Evolutionary conservation across 2,888 invertebrate genomes (phyloP).

Genomic region (Eristalis intricaria): DNA sequence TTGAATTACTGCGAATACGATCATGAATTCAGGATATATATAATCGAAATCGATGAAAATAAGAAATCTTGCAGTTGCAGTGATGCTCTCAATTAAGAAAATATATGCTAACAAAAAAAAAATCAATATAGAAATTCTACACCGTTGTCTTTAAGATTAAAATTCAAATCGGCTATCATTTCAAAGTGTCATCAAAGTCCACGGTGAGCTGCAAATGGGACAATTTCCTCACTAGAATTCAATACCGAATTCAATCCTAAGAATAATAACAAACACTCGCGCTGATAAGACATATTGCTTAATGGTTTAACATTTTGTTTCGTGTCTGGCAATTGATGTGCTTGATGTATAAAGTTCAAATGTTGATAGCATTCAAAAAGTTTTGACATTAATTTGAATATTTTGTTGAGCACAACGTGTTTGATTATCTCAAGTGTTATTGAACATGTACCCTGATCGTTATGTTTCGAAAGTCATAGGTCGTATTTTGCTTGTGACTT

Average conservation of each 20-base stretch:
- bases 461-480: not conserved
- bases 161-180: not conserved
- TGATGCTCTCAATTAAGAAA: too few relatives aligned
- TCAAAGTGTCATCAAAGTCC: not conserved
- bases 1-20: too few relatives aligned
- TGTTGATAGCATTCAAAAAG: not conserved
- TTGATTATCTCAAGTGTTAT: not conserved
- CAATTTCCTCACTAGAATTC: not conserved
- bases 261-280: not conserved
- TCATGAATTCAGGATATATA: too few relatives aligned
- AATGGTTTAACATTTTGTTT: not conserved
- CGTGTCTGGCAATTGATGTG: not conserved
- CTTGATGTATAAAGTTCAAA: not conserved
- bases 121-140: not conserved
- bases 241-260: not conserved
- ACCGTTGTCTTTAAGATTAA: not conserved
- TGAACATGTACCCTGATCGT: not conserved
- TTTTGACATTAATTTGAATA: not conserved
- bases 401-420: not conserved
- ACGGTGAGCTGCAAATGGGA: not conserved
- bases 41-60: too few relatives aligned
- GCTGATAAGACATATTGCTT: not conserved
- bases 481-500: not conserved
- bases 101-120: too few relatives aligned
- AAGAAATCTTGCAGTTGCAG: too few relatives aligned